phyloP scores from a whole-genome alignment of 1,140 invertebrate genomes.

The Harpegnathos saltator region DNA sequence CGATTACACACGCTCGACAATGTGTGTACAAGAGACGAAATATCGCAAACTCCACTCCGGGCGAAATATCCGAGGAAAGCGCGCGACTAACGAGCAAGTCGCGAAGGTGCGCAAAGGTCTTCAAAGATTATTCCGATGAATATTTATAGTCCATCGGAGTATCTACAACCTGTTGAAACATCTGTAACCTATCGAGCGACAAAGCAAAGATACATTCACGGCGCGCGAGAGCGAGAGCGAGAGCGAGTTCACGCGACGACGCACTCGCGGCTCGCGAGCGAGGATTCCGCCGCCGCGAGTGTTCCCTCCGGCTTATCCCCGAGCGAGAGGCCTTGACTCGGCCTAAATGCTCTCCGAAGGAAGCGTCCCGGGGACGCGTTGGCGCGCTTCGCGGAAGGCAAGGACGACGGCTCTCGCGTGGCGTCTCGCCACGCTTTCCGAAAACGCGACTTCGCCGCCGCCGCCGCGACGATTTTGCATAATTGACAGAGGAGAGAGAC shows the following conservation, averaged over 20 bases:
- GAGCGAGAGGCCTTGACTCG: background rate
- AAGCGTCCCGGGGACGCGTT: background rate
- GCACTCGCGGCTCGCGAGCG: background rate
- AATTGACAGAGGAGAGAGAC: conserved; percentile 23
- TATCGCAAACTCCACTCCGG: background rate
- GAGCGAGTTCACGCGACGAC: background rate
- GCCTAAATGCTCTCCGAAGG: background rate
- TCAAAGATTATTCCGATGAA: no score
- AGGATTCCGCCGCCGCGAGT: no score
- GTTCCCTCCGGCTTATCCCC: background rate
- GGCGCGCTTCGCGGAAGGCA: background rate
- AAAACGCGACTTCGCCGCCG: conserved; percentile 7
- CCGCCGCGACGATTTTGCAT: conserved; percentile 36
- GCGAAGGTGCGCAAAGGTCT: no score
- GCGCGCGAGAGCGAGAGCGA: background rate
- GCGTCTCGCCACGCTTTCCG: background rate
- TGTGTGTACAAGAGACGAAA: background rate
- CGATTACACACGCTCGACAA: conserved; percentile 1
- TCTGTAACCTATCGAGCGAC: no score
- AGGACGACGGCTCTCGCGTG: no score
- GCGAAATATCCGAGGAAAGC: background rate
- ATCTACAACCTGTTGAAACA: no score
- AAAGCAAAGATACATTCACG: background rate
- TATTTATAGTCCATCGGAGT: no score
- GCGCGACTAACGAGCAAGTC: background rate